phyloP scores from a whole-genome alignment of 64 coral and sea anemone species.

The Porites lutea region DNA sequence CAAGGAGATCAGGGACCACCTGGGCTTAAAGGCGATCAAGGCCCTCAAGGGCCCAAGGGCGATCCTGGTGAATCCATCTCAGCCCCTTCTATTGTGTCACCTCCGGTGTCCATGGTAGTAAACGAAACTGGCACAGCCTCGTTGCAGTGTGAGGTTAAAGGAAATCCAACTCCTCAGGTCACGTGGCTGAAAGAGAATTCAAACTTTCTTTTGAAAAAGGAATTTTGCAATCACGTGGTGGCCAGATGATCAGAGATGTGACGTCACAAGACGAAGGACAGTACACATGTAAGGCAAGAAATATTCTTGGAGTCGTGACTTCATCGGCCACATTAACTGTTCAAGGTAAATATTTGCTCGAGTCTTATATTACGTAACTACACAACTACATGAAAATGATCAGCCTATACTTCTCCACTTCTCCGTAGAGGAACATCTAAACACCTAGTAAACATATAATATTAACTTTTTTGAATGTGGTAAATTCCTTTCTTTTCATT shows the following conservation, averaged over 20 bases:
- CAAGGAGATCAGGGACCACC: conserved; percentile 25
- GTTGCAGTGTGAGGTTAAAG: conserved; percentile 50
- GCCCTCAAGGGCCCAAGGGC: conserved; percentile 32
- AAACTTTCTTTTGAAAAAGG: neutral
- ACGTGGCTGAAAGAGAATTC: conserved; percentile 55
- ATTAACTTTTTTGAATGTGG: too few species aligned
- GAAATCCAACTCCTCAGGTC: conserved; percentile 37
- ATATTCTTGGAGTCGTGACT: neutral
- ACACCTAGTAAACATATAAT: too few species aligned
- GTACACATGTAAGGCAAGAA: conserved; percentile 4
- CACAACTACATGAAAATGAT: too few species aligned
- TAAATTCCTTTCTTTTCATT: too few species aligned
- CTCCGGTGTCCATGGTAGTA: conserved; percentile 7
- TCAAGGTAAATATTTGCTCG: too few species aligned
- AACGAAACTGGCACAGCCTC: conserved; percentile 37
- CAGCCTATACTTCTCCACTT: too few species aligned
- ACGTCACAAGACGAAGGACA: conserved; percentile 4
- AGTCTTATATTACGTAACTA: too few species aligned
- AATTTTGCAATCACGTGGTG: neutral
- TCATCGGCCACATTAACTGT: conserved; percentile 2
- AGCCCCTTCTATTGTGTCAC: conserved; percentile 17
- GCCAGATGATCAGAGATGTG: conserved; percentile 3
- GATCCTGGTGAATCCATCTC: conserved; percentile 24
- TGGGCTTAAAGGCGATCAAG: conserved; percentile 17
- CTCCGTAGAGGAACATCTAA: too few species aligned